Percentiles rank a stretch among this genome's conserved stretches.
Evolutionary conservation across 2,113 vertebrate species (phyloP).

Genomic region (Chloebia gouldiae): DNA sequence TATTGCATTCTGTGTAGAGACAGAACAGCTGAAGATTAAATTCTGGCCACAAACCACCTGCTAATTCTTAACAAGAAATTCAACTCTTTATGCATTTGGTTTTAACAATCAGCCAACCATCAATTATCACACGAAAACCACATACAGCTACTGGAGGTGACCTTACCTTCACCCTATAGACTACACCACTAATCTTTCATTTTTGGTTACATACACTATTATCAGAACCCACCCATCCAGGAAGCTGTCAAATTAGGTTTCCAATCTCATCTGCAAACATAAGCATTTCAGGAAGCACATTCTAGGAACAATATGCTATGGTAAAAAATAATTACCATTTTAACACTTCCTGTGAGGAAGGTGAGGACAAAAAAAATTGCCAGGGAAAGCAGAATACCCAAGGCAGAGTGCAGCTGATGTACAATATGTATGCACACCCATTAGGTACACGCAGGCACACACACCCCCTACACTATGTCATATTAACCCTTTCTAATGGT

Average conservation of each 20-base stretch:
- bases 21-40: neutral
- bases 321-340: constrained; percentile 46
- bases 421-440: constrained; percentile 67
- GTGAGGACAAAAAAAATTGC: constrained; percentile 22
- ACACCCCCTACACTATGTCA: constrained; percentile 31
- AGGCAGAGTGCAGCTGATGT: constrained; percentile 58
- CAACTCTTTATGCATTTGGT: neutral
- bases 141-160: constrained; percentile 21
- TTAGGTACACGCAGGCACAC: constrained; percentile 60
- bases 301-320: constrained; percentile 14
- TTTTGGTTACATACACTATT: constrained; percentile 59
- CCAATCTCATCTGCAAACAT: constrained; percentile 67
- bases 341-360: constrained; percentile 65
- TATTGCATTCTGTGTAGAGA: neutral
- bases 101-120: constrained; percentile 47
- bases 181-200: constrained; percentile 62
- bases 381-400: constrained; percentile 47
- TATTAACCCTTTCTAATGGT: constrained; percentile 80
- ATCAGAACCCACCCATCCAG: constrained; percentile 66
- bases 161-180: constrained; percentile 70
- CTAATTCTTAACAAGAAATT: constrained; percentile 12
- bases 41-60: neutral
- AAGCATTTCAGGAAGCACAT: constrained; percentile 61
- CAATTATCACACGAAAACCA: constrained; percentile 28
- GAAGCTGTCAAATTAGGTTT: constrained; percentile 70